These are phyloP conservation scores for Tupaia tana DNA, from an alignment of 2,113 vertebrate species.

Conservation along the genomic window DNA sequence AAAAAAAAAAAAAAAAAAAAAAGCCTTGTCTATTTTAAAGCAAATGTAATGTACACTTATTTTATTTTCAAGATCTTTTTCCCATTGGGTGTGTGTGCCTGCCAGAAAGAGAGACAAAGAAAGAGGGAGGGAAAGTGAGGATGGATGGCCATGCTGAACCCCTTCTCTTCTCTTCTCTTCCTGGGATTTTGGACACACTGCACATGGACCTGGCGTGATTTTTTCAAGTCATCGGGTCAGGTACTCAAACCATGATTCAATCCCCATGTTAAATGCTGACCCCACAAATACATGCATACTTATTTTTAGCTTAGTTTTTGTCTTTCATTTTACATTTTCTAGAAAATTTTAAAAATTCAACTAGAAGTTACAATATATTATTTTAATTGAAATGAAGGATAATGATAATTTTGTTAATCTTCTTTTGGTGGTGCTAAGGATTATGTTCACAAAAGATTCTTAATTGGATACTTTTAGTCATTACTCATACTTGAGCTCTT, in stretches of 20 bases:
- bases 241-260: too few species aligned
- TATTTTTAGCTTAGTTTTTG: not conserved
- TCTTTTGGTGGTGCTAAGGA: not conserved
- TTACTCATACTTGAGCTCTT: not conserved
- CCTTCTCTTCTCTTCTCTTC: too few species aligned
- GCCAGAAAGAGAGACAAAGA: too few species aligned
- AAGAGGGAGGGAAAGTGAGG: too few species aligned
- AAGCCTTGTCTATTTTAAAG: not conserved
- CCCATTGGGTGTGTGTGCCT: too few species aligned
- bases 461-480: not conserved
- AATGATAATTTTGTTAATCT: not conserved
- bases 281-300: not conserved
- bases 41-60: not conserved
- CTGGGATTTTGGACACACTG: too few species aligned
- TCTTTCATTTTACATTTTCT: not conserved
- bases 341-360: slow-evolving; percentile 27
- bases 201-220: too few species aligned
- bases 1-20: not conserved
- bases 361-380: not conserved
- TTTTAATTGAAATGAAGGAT: slow-evolving; percentile 33
- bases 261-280: too few species aligned
- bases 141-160: too few species aligned
- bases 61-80: too few species aligned
- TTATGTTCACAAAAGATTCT: not conserved
- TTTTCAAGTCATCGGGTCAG: too few species aligned